Percentiles rank a stretch among this genome's conserved stretches.
These are phyloP conservation scores for Bos javanicus DNA, from an alignment of 2,113 vertebrate genomes.

Conservation along the genomic window DNA sequence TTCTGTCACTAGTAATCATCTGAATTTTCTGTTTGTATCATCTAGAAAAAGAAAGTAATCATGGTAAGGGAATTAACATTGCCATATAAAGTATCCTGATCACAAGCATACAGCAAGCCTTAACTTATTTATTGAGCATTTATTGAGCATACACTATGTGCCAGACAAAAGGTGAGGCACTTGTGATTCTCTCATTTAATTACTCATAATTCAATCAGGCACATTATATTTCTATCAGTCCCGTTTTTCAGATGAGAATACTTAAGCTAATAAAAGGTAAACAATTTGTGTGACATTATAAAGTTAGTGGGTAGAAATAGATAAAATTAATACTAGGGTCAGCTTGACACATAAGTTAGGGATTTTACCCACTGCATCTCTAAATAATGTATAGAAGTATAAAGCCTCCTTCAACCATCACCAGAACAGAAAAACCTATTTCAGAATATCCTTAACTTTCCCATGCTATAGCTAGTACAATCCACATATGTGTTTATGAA, in stretches of 20 bases:
- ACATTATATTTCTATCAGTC: neutral
- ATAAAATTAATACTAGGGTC: neutral
- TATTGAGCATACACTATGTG: neutral
- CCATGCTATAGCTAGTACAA: neutral
- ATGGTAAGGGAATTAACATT: neutral
- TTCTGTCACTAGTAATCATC: neutral
- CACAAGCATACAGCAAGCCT: neutral
- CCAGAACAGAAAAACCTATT: neutral
- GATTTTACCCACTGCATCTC: neutral
- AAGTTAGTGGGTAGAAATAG: neutral
- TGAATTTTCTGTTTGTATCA: neutral
- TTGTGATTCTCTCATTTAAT: neutral
- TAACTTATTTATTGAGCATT: neutral
- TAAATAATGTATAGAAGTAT: neutral
- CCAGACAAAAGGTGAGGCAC: neutral
- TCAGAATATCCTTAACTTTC: neutral
- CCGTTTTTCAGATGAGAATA: neutral
- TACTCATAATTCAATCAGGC: neutral
- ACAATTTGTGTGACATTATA: neutral
- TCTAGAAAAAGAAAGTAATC: neutral
- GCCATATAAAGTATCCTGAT: neutral
- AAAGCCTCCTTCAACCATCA: neutral
- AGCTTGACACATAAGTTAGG: neutral
- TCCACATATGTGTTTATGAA: neutral
- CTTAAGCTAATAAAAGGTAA: neutral